Evolutionary conservation across 2,113 vertebrate species (phyloP).

Genomic region (Lates calcarifer): DNA sequence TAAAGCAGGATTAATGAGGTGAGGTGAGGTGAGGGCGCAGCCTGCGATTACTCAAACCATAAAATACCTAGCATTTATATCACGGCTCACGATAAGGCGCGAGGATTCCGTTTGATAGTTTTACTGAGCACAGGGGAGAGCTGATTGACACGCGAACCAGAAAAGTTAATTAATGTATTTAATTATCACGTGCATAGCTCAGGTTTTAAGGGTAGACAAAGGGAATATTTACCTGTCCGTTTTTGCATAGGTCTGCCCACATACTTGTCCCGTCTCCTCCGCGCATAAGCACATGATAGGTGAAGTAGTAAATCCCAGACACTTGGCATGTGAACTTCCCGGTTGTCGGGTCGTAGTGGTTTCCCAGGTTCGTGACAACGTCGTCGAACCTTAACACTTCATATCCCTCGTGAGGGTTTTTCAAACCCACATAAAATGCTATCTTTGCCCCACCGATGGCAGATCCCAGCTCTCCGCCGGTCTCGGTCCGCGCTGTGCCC

Average conservation of each 20-base stretch:
- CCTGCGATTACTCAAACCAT: not conserved
- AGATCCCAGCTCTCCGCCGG: constrained; percentile 81
- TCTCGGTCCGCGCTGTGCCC: constrained; percentile 80
- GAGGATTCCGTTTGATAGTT: not conserved
- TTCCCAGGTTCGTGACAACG: constrained; percentile 84
- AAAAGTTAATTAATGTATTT: not conserved
- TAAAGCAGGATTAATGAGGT: not conserved
- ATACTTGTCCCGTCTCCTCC: constrained; percentile 92
- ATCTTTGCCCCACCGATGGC: constrained; percentile 86
- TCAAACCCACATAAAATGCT: constrained; percentile 93
- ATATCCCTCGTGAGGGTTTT: constrained; percentile 89
- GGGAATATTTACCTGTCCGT: constrained; percentile 85
- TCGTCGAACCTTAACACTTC: constrained; percentile 85
- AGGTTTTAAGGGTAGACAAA: not conserved
- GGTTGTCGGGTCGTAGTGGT: constrained; percentile 84
- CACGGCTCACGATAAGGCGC: not conserved
- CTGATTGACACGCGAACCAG: not conserved
- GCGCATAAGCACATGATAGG: constrained; percentile 91
- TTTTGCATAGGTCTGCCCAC: constrained; percentile 93
- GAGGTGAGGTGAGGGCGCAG: not conserved
- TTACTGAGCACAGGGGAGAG: not conserved
- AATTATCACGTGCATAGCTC: not conserved
- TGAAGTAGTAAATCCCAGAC: constrained; percentile 92
- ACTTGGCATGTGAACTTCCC: constrained; percentile 94
- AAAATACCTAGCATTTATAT: not conserved